A percentile compares a stretch with the other conserved stretches of the same genome.
These are phyloP conservation scores for Xylota sylvarum DNA, from an alignment of 2,888 invertebrate genomes.

Conservation along the genomic window DNA sequence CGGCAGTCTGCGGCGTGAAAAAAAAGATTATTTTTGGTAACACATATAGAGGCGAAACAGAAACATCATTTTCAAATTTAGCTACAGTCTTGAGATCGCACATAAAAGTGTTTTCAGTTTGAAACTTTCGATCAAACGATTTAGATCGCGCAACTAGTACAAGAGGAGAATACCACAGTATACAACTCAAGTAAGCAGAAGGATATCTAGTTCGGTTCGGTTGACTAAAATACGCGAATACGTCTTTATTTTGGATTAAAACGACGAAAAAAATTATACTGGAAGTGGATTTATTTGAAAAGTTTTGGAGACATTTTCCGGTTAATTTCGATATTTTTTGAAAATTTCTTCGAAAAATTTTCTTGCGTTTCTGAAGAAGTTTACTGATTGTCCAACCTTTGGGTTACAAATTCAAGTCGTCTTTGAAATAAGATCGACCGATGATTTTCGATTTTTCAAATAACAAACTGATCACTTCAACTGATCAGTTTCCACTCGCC, in stretches of 20 bases:
- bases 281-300: background rate
- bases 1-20: constrained; percentile 59
- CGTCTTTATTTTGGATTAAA: constrained; percentile 29
- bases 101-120: constrained; percentile 85
- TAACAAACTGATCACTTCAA: no score
- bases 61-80: constrained; percentile 76
- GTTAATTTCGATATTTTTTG: background rate
- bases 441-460: no score
- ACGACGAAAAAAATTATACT: background rate
- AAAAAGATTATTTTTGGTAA: constrained; percentile 74
- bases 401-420: no score
- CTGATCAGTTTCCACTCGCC: no score
- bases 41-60: constrained; percentile 49
- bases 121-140: constrained; percentile 82
- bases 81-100: constrained; percentile 80
- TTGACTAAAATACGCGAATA: background rate
- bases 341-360: background rate
- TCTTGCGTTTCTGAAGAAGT: no score
- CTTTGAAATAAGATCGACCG: no score
- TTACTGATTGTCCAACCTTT: no score
- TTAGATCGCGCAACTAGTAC: constrained; percentile 79
- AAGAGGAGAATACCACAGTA: constrained; percentile 41
- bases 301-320: background rate
- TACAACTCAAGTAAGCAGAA: constrained; percentile 52
- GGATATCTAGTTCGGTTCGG: constrained; percentile 44